A percentile compares a stretch with the other conserved stretches of the same genome.
Evolutionary conservation across 2,888 invertebrate species (phyloP).

Genomic region (Scaptomyza polygonia): DNA sequence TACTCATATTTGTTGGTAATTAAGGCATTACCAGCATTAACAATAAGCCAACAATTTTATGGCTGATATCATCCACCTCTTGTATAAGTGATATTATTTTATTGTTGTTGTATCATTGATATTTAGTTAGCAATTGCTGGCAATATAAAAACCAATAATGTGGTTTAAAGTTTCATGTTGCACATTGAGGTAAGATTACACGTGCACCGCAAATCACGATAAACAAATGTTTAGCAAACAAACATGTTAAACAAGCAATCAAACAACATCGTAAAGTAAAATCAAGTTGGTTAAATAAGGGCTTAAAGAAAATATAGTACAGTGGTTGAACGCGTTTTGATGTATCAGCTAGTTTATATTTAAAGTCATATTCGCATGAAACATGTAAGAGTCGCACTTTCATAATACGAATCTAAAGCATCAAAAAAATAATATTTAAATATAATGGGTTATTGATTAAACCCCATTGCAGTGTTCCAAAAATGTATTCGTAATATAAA

Average conservation of each 20-base stretch:
- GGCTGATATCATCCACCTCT: conserved; percentile 10
- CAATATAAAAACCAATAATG: conserved; percentile 36
- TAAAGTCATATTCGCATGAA: too few relatives aligned
- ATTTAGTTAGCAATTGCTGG: conserved; percentile 42
- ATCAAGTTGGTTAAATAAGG: conserved; percentile 36
- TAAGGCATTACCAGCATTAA: neutral
- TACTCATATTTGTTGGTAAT: neutral
- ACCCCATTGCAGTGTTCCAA: too few relatives aligned
- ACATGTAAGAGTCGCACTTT: too few relatives aligned
- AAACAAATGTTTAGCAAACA: conserved; percentile 8
- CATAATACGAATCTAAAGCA: too few relatives aligned
- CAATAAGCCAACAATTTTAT: conserved; percentile 12
- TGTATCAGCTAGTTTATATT: too few relatives aligned
- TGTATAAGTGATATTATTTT: conserved; percentile 15
- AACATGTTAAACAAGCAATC: conserved; percentile 22
- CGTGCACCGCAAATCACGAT: conserved; percentile 23
- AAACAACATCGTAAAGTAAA: conserved; percentile 25
- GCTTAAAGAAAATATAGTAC: too few relatives aligned
- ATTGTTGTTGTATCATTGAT: conserved; percentile 30
- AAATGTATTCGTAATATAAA: too few relatives aligned
- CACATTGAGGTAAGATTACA: conserved; percentile 45
- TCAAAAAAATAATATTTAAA: neutral
- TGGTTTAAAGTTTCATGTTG: conserved; percentile 24
- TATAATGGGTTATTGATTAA: too few relatives aligned
- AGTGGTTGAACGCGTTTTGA: too few relatives aligned